Evolutionary conservation across 1,140 invertebrate species (phyloP), one percentile per base, ranked within the genome.

Genomic region (Uloborus diversus): DNA sequence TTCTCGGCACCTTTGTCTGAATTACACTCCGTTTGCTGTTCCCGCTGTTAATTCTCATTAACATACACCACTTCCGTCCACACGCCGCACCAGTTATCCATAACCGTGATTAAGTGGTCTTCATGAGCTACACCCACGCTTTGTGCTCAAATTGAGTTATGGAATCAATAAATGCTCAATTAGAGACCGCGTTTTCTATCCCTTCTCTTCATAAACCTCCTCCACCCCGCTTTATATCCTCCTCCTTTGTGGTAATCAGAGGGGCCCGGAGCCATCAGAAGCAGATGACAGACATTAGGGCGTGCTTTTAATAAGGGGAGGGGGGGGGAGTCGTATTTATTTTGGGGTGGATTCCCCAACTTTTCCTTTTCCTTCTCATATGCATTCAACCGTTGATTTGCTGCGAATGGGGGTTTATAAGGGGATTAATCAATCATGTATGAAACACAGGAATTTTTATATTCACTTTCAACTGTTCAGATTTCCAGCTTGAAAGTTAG

Each of bases 101-200:
- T 78, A 78, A 78, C 66, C 62, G 49, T 65, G 73, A 78, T 66
- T 65, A 78, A 78, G 47, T 42, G 59, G 51, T 66, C 57, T 51
- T 64, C 59, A 75, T 75, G 71, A 66, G 73, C 23, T 78, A 78
- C 73, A 78, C 73, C 73, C 73, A 65, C 73, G 73, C 62, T 56
- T 78, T 78, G 73, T 78, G 61, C 73, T 65, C 73, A 78, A 65
- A 78, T 78, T 78, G 73, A 78, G 73, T 78, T 78, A 78, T 66
- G 73, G 49, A 78, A 78, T 78, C 73, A 78, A 78, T 78, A 78
- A 78, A 78, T 66, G 73, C 73, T 78, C 73, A 78, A 78, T 78
- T 78, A 78, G 73, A 57, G 62, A 57, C 30, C 20, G n/a, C 14
- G 59, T 51, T 64, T 56, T 17, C 17, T 5, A 28, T 42, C 28